phyloP scores from a whole-genome alignment of 2,888 invertebrate genomes.

The Eilema griseolum region DNA sequence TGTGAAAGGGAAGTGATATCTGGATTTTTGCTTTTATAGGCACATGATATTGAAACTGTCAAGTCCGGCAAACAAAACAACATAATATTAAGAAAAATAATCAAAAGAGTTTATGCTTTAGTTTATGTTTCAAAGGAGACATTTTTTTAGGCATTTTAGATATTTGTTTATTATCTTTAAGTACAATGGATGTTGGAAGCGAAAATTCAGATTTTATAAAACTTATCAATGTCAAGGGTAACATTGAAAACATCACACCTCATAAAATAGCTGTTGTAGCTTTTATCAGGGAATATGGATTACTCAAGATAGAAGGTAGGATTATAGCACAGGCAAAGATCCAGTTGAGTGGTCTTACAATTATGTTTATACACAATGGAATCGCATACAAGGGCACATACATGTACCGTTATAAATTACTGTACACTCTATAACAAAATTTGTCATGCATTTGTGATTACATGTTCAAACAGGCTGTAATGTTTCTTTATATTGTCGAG shows the following conservation, averaged over 20 bases:
- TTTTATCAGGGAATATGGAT: constrained; percentile 91
- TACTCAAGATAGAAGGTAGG: constrained; percentile 84
- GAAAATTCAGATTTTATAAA: constrained; percentile 78
- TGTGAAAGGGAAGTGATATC: background rate
- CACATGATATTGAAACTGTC: background rate
- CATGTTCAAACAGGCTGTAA: background rate
- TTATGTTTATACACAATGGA: background rate
- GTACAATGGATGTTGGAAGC: constrained; percentile 70
- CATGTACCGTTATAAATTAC: background rate
- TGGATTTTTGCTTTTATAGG: background rate
- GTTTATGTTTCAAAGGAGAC: too few relatives aligned
- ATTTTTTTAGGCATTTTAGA: background rate
- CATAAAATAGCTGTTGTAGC: constrained; percentile 93
- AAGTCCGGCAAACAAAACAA: too few relatives aligned
- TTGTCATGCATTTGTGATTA: constrained; percentile 1
- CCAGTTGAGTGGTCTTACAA: background rate
- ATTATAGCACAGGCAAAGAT: background rate
- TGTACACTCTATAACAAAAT: background rate
- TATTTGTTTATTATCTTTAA: background rate
- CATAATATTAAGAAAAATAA: too few relatives aligned
- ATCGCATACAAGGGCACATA: background rate
- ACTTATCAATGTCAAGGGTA: constrained; percentile 74
- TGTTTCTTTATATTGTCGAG: background rate
- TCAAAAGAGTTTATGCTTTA: too few relatives aligned
- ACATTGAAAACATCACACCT: constrained; percentile 90